phyloP scores from a whole-genome alignment of 2,797 vertebrate species.

The Rhincodon typus region DNA sequence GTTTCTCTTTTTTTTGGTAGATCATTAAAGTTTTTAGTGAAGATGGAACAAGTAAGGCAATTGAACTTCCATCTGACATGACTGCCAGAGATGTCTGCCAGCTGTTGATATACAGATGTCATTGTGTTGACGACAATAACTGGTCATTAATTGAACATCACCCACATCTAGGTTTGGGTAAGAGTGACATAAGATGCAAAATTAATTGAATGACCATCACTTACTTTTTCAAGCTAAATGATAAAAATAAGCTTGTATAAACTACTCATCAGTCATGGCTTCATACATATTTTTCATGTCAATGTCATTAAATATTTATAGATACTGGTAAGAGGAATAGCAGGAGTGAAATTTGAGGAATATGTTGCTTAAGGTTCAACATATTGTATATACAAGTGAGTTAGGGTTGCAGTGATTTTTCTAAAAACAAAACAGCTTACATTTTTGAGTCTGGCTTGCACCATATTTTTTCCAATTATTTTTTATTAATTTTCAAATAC shows the following conservation, averaged over 20 bases:
- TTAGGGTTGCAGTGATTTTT: background rate
- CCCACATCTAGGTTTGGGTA: constrained; percentile 86
- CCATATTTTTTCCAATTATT: background rate
- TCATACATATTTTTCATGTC: background rate
- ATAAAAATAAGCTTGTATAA: background rate
- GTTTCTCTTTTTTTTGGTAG: constrained; percentile 51
- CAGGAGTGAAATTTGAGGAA: background rate
- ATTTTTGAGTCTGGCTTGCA: background rate
- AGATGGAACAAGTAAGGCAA: constrained; percentile 88
- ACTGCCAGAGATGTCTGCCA: constrained; percentile 91
- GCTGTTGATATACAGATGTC: constrained; percentile 89
- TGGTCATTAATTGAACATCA: constrained; percentile 95
- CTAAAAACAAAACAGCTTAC: background rate
- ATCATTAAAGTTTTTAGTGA: constrained; percentile 93
- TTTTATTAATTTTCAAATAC: background rate
- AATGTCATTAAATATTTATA: background rate
- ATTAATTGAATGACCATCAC: background rate
- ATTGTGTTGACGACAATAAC: constrained; percentile 92
- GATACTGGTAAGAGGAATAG: background rate
- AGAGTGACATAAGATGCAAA: constrained; percentile 43
- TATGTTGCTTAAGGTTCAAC: background rate
- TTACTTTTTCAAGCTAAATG: too few relatives aligned
- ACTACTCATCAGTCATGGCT: background rate
- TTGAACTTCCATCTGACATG: constrained; percentile 93
- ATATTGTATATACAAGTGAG: background rate